Conservation (phyloP, 1,140 invertebrate genomes). For the Battus philenor region DNA sequence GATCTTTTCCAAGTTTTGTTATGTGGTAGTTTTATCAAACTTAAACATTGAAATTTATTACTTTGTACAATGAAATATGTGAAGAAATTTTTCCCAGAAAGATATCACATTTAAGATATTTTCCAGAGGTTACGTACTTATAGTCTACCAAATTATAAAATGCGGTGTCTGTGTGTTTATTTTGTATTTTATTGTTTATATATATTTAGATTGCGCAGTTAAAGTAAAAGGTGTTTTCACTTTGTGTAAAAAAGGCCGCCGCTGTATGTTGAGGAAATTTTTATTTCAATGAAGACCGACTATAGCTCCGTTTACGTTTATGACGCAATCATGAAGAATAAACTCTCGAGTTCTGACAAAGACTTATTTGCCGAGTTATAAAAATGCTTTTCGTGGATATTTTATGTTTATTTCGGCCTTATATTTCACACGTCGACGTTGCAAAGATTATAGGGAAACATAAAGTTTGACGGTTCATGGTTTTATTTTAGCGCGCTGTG, state of each 20-base stretch:
- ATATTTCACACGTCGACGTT: conserved; percentile 57
- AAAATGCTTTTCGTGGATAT: conserved; percentile 39
- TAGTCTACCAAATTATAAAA: too few relatives aligned
- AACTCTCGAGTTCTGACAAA: conserved; percentile 47
- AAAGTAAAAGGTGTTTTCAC: too few relatives aligned
- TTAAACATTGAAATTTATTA: too few relatives aligned
- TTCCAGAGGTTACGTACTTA: too few relatives aligned
- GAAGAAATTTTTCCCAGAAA: too few relatives aligned
- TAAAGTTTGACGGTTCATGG: conserved; percentile 36
- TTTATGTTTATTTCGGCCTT: conserved; percentile 59
- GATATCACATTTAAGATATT: too few relatives aligned
- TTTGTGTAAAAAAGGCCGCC: neutral
- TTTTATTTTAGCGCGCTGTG: conserved; percentile 27
- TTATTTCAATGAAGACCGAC: conserved; percentile 42
- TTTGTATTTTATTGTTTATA: too few relatives aligned
- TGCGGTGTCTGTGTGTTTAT: too few relatives aligned
- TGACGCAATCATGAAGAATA: conserved; percentile 42
- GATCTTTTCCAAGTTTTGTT: too few relatives aligned
- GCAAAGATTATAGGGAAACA: conserved; percentile 47
- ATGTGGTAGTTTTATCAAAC: too few relatives aligned
- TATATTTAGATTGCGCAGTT: too few relatives aligned
- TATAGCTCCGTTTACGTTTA: conserved; percentile 40
- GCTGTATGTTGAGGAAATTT: conserved; percentile 21
- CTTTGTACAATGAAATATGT: too few relatives aligned
- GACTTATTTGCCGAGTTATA: conserved; percentile 63